phyloP scores from a whole-genome alignment of 2,888 invertebrate genomes.

The Iselma pallidipennis region DNA sequence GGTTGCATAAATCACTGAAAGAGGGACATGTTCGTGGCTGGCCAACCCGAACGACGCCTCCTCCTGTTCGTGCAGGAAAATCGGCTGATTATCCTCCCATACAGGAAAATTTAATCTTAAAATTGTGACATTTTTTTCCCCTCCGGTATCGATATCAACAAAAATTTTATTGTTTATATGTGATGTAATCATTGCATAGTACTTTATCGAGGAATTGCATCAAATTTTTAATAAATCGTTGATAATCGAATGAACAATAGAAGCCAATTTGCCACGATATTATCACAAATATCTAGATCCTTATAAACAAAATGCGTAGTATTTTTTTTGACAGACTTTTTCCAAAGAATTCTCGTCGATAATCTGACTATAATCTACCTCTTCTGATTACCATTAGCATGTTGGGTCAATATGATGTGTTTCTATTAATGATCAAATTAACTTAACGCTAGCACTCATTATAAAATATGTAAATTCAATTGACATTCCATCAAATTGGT shows the following conservation, averaged over 20 bases:
- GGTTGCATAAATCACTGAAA: constrained; percentile 19
- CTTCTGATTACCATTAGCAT: background rate
- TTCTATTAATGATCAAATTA: background rate
- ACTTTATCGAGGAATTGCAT: background rate
- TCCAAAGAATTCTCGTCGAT: too few relatives aligned
- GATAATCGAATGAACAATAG: background rate
- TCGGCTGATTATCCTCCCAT: background rate
- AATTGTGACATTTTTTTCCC: background rate
- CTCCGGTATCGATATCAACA: too few relatives aligned
- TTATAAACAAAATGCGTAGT: background rate
- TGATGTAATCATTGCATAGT: background rate
- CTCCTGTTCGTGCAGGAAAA: background rate
- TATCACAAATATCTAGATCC: background rate
- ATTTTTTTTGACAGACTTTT: too few relatives aligned
- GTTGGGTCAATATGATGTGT: background rate
- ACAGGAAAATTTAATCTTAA: background rate
- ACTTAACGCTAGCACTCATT: background rate
- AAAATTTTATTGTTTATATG: background rate
- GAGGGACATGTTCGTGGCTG: background rate
- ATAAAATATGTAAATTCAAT: background rate
- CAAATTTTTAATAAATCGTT: background rate
- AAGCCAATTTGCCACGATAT: background rate
- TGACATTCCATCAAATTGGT: background rate
- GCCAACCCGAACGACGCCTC: constrained; percentile 8
- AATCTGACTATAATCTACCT: background rate